A percentile compares a stretch with the other conserved stretches of the same genome.
These are phyloP conservation scores for Mythimna impura DNA, from an alignment of 2,888 invertebrate species.

Conservation along the genomic window DNA sequence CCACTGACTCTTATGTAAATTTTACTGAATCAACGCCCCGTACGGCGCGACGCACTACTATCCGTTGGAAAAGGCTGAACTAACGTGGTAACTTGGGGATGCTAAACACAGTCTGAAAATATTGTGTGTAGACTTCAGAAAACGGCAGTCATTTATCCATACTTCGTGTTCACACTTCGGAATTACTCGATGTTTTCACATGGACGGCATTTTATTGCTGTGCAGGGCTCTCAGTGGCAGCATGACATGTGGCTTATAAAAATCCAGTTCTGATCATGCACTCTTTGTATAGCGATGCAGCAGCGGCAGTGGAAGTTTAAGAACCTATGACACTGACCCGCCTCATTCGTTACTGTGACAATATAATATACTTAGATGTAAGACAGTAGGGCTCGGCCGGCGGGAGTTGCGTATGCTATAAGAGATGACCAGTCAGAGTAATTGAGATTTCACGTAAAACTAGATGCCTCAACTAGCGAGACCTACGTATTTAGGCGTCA, in stretches of 20 bases:
- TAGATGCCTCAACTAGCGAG: no score
- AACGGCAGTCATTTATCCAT: no score
- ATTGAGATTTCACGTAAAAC: neutral
- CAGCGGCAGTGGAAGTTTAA: no score
- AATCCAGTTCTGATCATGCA: neutral
- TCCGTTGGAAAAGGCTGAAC: slow-evolving; percentile 40
- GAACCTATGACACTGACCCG: neutral
- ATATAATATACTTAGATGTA: neutral
- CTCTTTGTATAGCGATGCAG: neutral
- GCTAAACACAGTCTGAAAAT: neutral
- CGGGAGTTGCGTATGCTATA: neutral
- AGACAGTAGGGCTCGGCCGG: no score
- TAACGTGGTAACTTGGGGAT: neutral
- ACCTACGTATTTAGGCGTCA: no score
- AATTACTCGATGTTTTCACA: no score
- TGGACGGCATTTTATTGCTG: neutral
- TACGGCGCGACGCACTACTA: slow-evolving; percentile 11
- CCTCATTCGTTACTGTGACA: neutral
- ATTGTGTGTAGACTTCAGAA: neutral
- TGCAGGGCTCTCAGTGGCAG: neutral
- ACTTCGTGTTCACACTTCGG: no score
- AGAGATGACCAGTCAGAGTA: neutral
- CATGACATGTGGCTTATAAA: neutral
- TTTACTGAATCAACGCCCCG: no score
- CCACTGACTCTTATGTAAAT: no score